A percentile compares a stretch with the other conserved stretches of the same genome.
Evolutionary conservation across 2,797 vertebrate genomes (phyloP).

Genomic region (Enoplosus armatus): DNA sequence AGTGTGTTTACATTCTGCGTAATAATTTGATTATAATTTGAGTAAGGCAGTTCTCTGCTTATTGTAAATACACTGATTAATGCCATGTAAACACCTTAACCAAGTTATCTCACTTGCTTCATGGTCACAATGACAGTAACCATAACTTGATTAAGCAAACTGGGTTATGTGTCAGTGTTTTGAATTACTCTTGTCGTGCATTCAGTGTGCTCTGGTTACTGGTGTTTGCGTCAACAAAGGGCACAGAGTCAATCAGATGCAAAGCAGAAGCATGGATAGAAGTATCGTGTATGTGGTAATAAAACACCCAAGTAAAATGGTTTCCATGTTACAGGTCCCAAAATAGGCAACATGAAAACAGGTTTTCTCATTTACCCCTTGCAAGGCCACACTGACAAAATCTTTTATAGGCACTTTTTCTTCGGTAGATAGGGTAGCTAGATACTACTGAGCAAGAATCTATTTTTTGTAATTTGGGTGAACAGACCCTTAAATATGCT

Average conservation of each 20-base stretch:
- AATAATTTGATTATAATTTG: neutral
- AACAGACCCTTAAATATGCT: too few species aligned
- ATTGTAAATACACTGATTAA: slow-evolving; percentile 1
- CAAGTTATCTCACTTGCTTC: slow-evolving; percentile 15
- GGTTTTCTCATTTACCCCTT: neutral
- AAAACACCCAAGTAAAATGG: neutral
- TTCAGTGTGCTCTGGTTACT: slow-evolving; percentile 2
- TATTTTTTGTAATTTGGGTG: too few species aligned
- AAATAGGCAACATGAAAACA: slow-evolving; percentile 1
- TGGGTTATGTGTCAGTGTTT: slow-evolving; percentile 24
- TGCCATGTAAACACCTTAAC: neutral
- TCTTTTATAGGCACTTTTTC: neutral
- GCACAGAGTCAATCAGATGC: slow-evolving; percentile 6
- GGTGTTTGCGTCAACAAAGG: slow-evolving; percentile 36
- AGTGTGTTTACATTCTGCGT: neutral
- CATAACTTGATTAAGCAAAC: slow-evolving; percentile 31
- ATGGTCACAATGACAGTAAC: slow-evolving; percentile 8
- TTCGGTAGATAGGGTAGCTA: too few species aligned
- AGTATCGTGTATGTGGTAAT: neutral
- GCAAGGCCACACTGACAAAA: neutral
- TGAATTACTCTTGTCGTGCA: slow-evolving; percentile 15
- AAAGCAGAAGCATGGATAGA: neutral
- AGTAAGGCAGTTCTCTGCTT: slow-evolving; percentile 5
- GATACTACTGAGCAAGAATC: too few species aligned
- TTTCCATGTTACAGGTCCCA: neutral